Percentiles rank a stretch among this genome's conserved stretches.
Evolutionary conservation across 1,140 invertebrate genomes (phyloP).

Genomic region (Phymastichus coffea): DNA sequence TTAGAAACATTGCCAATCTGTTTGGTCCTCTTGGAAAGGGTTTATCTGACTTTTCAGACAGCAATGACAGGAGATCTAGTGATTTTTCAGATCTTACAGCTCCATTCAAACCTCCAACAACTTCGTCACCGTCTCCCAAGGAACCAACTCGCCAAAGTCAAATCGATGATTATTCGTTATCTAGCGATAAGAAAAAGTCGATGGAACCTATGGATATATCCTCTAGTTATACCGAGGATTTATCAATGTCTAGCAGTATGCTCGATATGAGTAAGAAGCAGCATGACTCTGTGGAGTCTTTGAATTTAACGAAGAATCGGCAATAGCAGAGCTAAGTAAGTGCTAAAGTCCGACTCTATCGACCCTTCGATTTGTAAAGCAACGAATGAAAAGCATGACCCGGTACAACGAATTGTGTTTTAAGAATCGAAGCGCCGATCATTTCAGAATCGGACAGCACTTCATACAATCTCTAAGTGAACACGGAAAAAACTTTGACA

Average conservation of each 20-base stretch:
- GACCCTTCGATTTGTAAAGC: slow-evolving; percentile 28
- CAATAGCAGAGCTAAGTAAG: slow-evolving; percentile 34
- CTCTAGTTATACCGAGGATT: slow-evolving; percentile 46
- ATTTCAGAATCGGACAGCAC: slow-evolving; percentile 15
- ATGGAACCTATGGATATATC: slow-evolving; percentile 41
- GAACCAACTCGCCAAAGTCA: slow-evolving; percentile 29
- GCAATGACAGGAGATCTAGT: slow-evolving; percentile 37
- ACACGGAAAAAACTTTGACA: slow-evolving; percentile 16
- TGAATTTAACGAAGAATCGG: slow-evolving; percentile 52
- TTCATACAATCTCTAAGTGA: no score
- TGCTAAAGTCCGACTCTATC: slow-evolving; percentile 27
- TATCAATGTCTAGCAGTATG: slow-evolving; percentile 44
- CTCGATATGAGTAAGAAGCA: slow-evolving; percentile 52
- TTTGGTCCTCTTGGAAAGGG: slow-evolving; percentile 48
- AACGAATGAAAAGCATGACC: no score
- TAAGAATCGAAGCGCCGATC: slow-evolving; percentile 15
- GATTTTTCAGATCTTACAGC: slow-evolving; percentile 40
- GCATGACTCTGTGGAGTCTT: slow-evolving; percentile 40
- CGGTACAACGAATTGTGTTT: neutral
- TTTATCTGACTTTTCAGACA: slow-evolving; percentile 34
- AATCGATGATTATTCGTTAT: slow-evolving; percentile 39
- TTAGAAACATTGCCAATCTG: slow-evolving; percentile 51
- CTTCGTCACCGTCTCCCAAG: slow-evolving; percentile 32
- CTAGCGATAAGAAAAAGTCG: slow-evolving; percentile 43
- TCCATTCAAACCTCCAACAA: slow-evolving; percentile 35